Evolutionary conservation across 1,140 invertebrate species (phyloP).

Genomic region (Cephus cinctus): DNA sequence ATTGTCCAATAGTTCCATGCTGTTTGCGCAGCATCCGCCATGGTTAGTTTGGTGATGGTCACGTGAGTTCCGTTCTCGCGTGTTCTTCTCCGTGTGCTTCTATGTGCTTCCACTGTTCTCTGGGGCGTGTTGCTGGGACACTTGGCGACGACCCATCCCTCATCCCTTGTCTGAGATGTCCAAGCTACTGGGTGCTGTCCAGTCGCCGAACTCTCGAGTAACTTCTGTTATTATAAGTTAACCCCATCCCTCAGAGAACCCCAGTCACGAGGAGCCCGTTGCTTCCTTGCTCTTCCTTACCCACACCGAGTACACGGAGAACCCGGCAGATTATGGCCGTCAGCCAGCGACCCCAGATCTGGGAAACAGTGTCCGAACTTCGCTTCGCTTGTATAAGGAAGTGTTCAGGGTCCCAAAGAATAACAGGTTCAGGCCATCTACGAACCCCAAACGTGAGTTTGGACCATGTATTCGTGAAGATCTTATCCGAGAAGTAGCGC

Average conservation of each 20-base stretch:
- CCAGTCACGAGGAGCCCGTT: neutral
- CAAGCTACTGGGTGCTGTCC: conserved; percentile 37
- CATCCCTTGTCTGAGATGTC: conserved; percentile 43
- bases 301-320: conserved; percentile 16
- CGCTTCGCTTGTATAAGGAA: conserved; percentile 50
- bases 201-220: conserved; percentile 48
- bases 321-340: conserved; percentile 50
- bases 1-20: conserved; percentile 32
- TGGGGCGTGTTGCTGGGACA: conserved; percentile 28
- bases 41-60: conserved; percentile 42
- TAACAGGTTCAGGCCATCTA: conserved; percentile 50
- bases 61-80: conserved; percentile 35
- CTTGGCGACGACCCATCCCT: conserved; percentile 47
- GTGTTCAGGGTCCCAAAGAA: conserved; percentile 46
- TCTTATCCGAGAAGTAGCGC: no score
- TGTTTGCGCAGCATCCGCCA: conserved; percentile 36
- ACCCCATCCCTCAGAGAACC: conserved; percentile 31
- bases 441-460: no score
- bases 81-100: no score
- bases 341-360: conserved; percentile 49
- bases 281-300: conserved; percentile 15
- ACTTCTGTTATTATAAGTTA: conserved; percentile 58
- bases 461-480: no score
- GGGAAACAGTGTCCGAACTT: conserved; percentile 44
- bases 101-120: no score